phyloP scores from a whole-genome alignment of 2,888 invertebrate species.

The Thera obeliscata region DNA sequence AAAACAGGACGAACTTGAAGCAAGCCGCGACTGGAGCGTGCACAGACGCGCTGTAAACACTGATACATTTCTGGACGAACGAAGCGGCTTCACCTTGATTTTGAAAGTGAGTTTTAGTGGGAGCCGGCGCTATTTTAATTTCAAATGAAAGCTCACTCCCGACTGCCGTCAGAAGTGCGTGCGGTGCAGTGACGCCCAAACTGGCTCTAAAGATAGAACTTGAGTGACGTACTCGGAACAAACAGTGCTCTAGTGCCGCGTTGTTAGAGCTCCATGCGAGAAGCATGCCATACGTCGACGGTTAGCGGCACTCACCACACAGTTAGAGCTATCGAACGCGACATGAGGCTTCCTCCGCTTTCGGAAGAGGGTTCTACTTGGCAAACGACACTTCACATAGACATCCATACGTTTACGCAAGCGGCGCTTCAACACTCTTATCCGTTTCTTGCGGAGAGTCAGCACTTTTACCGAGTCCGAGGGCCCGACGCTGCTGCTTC shows the following conservation, averaged over 20 bases:
- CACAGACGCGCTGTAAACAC: constrained; percentile 65
- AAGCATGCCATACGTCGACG: constrained; percentile 62
- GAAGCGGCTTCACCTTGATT: constrained; percentile 82
- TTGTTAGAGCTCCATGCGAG: constrained; percentile 62
- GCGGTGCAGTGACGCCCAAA: constrained; percentile 62
- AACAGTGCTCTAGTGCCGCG: constrained; percentile 50
- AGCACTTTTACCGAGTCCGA: constrained; percentile 74
- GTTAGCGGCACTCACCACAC: constrained; percentile 83
- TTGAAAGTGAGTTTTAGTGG: constrained; percentile 77
- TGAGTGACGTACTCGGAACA: constrained; percentile 39
- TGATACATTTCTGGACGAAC: constrained; percentile 73
- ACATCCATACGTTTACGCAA: constrained; percentile 75
- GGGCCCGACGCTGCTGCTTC: constrained; percentile 81
- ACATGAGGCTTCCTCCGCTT: constrained; percentile 60
- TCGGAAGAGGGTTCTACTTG: constrained; percentile 59
- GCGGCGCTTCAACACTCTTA: constrained; percentile 68
- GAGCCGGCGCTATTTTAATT: constrained; percentile 79
- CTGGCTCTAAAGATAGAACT: constrained; percentile 65
- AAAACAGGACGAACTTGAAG: constrained; percentile 65
- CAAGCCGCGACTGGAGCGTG: constrained; percentile 57
- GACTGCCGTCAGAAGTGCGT: constrained; percentile 70
- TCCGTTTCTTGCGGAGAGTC: constrained; percentile 67
- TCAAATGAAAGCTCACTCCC: constrained; percentile 72
- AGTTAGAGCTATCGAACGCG: constrained; percentile 68
- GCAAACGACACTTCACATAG: constrained; percentile 78